phyloP scores from a whole-genome alignment of 1,140 invertebrate species.

The Euwallacea fornicatus region DNA sequence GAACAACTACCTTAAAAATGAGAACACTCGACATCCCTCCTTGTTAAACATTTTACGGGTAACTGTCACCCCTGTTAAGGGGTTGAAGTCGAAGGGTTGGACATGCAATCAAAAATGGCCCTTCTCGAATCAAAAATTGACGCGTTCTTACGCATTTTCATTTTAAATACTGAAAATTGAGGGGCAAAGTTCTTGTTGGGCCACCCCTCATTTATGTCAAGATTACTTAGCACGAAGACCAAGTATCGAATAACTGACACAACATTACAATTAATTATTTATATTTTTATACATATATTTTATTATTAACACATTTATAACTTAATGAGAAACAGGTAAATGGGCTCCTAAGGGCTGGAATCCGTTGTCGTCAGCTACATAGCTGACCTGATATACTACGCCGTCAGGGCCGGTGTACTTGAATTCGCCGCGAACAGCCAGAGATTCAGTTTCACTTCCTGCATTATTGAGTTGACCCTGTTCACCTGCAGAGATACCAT shows the following conservation, averaged over 20 bases:
- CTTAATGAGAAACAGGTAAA: background rate
- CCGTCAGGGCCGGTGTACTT: constrained; percentile 68
- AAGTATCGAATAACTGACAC: background rate
- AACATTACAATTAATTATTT: no score
- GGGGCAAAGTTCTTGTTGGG: no score
- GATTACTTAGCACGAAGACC: background rate
- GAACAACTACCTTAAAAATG: no score
- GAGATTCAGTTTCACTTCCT: constrained; percentile 60
- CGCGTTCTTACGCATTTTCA: no score
- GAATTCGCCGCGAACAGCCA: constrained; percentile 65
- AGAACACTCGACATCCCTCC: no score
- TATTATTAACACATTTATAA: no score
- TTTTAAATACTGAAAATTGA: no score
- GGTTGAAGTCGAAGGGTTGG: no score
- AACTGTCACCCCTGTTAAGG: no score
- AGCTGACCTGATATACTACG: constrained; percentile 63
- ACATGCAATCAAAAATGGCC: background rate
- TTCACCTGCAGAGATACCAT: constrained; percentile 66
- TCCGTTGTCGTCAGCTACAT: constrained; percentile 73
- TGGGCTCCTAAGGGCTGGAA: constrained; percentile 60
- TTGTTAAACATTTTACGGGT: no score
- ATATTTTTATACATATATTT: no score
- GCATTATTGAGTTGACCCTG: constrained; percentile 61
- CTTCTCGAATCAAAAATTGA: background rate
- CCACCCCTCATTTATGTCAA: background rate